Evolutionary conservation across 2,797 vertebrate genomes (phyloP), one percentile per base, ranked within the genome.

Genomic region (Hyperoplus immaculatus): DNA sequence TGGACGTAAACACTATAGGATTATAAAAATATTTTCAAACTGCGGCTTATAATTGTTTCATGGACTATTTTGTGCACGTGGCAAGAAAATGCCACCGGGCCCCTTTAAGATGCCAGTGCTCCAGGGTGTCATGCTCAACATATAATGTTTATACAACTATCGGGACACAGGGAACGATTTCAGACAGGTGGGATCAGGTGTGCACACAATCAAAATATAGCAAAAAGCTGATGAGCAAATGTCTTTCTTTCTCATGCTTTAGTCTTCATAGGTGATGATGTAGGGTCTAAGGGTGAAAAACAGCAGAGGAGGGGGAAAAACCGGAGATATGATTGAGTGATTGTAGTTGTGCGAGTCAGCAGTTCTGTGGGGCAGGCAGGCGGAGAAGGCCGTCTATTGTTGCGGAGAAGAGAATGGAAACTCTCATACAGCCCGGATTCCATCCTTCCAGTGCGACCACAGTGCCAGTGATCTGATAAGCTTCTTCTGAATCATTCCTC

Each of bases 361-460:
- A 79, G 67, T 29, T 29, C 29, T 29, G 29, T 3, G 77, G 61
- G 57, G 71, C 77, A 70, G 80, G 76, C 83, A 71, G 85, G 62
- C 79, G 41, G 79, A 91, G 80, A 94, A 92, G 90, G 88, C 69
- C 77, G 47, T 86, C 87, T 82, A 91, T 94, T 94, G 93, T 94
- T 91, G 57, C 49, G 60, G 54, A 78, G 72, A 91, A 78, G 72
- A 91, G 88, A 93, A 93, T 86, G 87, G 84, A 86, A 91, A 81
- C 79, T 84, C 87, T 91, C 88, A 91, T 72, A 57, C 76, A 77
- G 81, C 65, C 29, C 62, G 85, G 77, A 93, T 92, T 92, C 88
- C 90, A 83, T 86, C 84, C 91, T 89, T 85, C 86, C 71, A 85
- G 51, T 36, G 79, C 58, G 74, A 87, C 85, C 88, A 87, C 14